Evolutionary conservation across 2,888 invertebrate species (phyloP).

Genomic region (Carterocephalus palaemon): DNA sequence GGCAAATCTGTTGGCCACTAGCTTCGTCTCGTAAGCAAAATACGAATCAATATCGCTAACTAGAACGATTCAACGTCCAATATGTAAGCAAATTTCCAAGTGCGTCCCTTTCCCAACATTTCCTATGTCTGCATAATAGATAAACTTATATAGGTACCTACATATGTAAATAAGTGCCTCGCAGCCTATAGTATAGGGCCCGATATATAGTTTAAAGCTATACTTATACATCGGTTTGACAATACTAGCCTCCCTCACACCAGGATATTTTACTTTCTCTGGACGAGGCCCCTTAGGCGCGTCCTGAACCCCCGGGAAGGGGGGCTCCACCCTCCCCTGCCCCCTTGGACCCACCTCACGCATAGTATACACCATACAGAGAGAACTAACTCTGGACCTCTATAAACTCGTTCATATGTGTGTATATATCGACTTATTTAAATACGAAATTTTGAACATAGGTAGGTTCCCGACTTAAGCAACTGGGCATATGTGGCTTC

Average conservation of each 20-base stretch:
- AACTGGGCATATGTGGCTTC: slow-evolving; percentile 46
- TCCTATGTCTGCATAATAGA: slow-evolving; percentile 77
- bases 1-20: slow-evolving; percentile 15
- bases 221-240: slow-evolving; percentile 75
- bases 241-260: slow-evolving; percentile 77
- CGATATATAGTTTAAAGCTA: slow-evolving; percentile 78
- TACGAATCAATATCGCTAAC: slow-evolving; percentile 50
- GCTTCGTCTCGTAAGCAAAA: slow-evolving; percentile 12
- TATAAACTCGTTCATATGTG: slow-evolving; percentile 59
- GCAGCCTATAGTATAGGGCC: slow-evolving; percentile 60
- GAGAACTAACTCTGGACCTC: slow-evolving; percentile 74
- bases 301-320: slow-evolving; percentile 51
- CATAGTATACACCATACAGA: slow-evolving; percentile 72
- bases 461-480: slow-evolving; percentile 42
- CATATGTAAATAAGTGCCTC: slow-evolving; percentile 74
- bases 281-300: slow-evolving; percentile 74
- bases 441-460: slow-evolving; percentile 69
- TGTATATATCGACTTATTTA: slow-evolving; percentile 67
- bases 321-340: slow-evolving; percentile 41
- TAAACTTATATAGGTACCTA: slow-evolving; percentile 70
- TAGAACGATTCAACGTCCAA: slow-evolving; percentile 49
- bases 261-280: slow-evolving; percentile 79
- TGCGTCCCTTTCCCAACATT: slow-evolving; percentile 60
- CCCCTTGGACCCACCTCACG: slow-evolving; percentile 59
- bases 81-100: slow-evolving; percentile 63